Evolutionary conservation across 2,888 invertebrate genomes (phyloP).

Genomic region (Cerastoderma edule): DNA sequence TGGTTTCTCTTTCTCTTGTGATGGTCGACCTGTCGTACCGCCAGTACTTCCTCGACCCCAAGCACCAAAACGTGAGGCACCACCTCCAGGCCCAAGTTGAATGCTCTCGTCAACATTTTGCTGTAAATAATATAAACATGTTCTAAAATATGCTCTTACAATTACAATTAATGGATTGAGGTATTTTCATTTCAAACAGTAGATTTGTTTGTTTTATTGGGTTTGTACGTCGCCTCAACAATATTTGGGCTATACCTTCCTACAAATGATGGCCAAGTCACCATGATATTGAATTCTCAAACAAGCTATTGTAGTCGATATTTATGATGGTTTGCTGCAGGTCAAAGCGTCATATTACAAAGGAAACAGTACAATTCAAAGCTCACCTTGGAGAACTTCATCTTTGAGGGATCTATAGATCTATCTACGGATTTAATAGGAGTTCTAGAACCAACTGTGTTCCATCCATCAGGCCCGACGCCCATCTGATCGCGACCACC

Average conservation of each 20-base stretch:
- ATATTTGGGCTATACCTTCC: too few species aligned
- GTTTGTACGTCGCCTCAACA: too few species aligned
- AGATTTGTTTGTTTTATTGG: too few species aligned
- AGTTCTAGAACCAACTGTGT: constrained; percentile 75
- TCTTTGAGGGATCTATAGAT: constrained; percentile 58
- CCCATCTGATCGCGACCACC: constrained; percentile 48
- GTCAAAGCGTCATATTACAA: too few species aligned
- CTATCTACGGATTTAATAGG: constrained; percentile 58
- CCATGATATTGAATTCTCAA: too few species aligned
- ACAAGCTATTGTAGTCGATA: too few species aligned
- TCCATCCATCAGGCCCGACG: constrained; percentile 82
- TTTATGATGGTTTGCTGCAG: too few species aligned
- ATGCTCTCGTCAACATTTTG: constrained; percentile 80
- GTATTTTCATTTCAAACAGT: too few species aligned
- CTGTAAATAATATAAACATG: constrained; percentile 51
- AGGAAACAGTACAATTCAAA: too few species aligned
- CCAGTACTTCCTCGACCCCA: constrained; percentile 83
- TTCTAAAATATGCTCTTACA: too few species aligned
- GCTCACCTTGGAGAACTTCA: constrained; percentile 59
- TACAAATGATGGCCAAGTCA: too few species aligned
- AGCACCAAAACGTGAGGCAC: constrained; percentile 73
- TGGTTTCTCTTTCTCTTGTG: constrained; percentile 78
- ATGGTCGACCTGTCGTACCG: constrained; percentile 68
- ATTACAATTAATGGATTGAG: too few species aligned
- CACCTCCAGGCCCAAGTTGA: constrained; percentile 83